Evolutionary conservation across 2,888 invertebrate genomes (phyloP).

Genomic region (Drosophila histrio): DNA sequence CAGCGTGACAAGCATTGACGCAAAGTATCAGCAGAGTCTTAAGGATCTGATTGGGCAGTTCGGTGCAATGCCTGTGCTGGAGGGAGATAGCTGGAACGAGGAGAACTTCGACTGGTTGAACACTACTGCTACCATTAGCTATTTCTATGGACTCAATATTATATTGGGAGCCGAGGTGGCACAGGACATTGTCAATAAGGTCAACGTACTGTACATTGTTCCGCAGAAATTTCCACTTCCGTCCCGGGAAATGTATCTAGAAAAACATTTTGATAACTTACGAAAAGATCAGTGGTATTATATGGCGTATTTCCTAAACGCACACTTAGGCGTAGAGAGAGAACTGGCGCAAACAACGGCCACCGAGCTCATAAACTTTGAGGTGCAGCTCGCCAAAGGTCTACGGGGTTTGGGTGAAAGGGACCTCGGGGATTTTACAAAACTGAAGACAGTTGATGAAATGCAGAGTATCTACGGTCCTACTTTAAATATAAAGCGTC

Average conservation of each 20-base stretch:
- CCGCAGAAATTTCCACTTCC: conserved; percentile 60
- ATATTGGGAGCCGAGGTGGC: conserved; percentile 63
- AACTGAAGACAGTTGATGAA: conserved; percentile 50
- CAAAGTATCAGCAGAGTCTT: conserved; percentile 44
- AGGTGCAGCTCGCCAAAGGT: conserved; percentile 74
- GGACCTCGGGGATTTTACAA: conserved; percentile 42
- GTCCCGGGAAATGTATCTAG: conserved; percentile 63
- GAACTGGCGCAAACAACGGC: conserved; percentile 57
- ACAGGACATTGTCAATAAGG: conserved; percentile 49
- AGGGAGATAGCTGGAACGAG: conserved; percentile 66
- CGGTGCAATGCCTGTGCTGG: conserved; percentile 77
- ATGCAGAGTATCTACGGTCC: conserved; percentile 66
- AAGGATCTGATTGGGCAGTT: conserved; percentile 67
- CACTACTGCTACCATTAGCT: conserved; percentile 58
- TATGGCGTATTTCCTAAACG: conserved; percentile 48
- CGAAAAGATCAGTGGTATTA: conserved; percentile 15
- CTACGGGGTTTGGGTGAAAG: conserved; percentile 54
- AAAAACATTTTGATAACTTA: conserved; percentile 28
- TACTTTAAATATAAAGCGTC: conserved; percentile 60
- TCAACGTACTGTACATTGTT: conserved; percentile 67
- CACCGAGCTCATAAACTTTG: conserved; percentile 74
- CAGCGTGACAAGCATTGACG: conserved; percentile 32
- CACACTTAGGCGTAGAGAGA: conserved; percentile 55
- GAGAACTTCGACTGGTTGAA: conserved; percentile 77
- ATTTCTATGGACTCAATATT: conserved; percentile 60